These are phyloP conservation scores for Melierax canorus DNA, from an alignment of 2,113 vertebrate species.

Conservation along the genomic window DNA sequence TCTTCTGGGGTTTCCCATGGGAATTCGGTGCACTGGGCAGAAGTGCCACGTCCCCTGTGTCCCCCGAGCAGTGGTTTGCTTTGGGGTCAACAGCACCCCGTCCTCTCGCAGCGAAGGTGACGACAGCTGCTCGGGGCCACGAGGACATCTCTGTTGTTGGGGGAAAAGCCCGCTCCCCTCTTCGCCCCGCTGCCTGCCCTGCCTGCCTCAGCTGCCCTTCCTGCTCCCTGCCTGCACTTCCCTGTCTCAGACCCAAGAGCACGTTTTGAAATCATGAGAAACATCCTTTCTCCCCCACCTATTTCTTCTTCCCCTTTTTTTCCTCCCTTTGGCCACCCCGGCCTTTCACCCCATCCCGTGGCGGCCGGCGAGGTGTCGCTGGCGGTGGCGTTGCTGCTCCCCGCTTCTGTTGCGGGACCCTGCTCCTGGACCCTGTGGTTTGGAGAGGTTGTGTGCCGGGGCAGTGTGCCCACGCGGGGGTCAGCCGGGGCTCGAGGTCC, in stretches of 20 bases:
- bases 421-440: not conserved
- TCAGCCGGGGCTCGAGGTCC: not conserved
- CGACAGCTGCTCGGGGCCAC: not conserved
- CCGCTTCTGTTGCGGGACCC: fast-evolving
- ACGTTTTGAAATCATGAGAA: not conserved
- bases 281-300: not conserved
- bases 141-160: not conserved
- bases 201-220: not conserved
- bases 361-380: fast-evolving
- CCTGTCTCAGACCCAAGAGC: not conserved
- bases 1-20: not conserved
- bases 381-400: fast-evolving
- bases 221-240: not conserved
- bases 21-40: not conserved
- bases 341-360: fast-evolving
- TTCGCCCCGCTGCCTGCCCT: not conserved
- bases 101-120: not conserved
- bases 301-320: not conserved
- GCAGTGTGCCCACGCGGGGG: fast-evolving
- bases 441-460: fast-evolving
- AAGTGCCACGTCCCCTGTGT: not conserved
- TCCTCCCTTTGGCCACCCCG: fast-evolving
- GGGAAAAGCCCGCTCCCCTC: not conserved
- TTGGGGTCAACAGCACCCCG: fast-evolving
- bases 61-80: not conserved